Evolutionary conservation across 2,797 vertebrate genomes (phyloP).

Genomic region (Hirundo rustica): DNA sequence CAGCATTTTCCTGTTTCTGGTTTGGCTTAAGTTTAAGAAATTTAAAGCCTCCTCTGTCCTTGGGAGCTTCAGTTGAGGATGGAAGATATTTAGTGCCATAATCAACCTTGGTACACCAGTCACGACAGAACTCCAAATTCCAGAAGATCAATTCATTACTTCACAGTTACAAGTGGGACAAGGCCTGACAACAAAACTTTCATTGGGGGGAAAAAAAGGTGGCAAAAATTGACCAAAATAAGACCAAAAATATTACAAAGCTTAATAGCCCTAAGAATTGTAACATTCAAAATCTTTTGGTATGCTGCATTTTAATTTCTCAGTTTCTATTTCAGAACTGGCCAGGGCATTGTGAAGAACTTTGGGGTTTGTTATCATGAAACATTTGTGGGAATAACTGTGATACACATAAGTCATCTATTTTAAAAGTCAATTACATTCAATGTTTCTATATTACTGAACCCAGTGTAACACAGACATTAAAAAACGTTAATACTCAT

Average conservation of each 20-base stretch:
- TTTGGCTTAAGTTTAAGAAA: background rate
- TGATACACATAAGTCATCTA: background rate
- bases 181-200: background rate
- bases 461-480: background rate
- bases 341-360: background rate
- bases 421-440: background rate
- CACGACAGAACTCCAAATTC: background rate
- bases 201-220: accelerated
- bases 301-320: background rate
- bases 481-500: background rate
- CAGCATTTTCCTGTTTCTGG: background rate
- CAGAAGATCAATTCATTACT: background rate
- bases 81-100: background rate
- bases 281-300: background rate
- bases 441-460: background rate
- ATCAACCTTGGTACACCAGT: background rate
- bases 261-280: background rate
- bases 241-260: background rate
- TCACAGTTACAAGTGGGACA: background rate
- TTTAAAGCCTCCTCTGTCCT: background rate
- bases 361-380: background rate
- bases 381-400: background rate
- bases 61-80: background rate
- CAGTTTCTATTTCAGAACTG: background rate
- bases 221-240: background rate